Evolutionary conservation across 2,113 vertebrate species (phyloP).

Genomic region (Lophotis ruficrista): DNA sequence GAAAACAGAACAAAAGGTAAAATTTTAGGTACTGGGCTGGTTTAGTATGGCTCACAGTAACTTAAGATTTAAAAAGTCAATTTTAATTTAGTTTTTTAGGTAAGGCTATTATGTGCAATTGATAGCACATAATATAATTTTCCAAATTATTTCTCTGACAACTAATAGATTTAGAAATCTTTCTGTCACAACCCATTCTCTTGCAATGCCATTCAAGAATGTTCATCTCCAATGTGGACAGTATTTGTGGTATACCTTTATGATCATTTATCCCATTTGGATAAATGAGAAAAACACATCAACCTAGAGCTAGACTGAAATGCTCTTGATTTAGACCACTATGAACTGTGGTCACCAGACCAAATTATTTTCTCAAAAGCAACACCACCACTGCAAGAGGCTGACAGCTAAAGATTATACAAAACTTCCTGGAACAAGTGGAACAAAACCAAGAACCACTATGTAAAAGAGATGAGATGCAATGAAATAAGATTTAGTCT

Average conservation of each 20-base stretch:
- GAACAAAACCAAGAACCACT: neutral
- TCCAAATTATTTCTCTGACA: neutral
- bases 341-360: neutral
- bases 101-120: neutral
- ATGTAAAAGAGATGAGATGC: neutral
- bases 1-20: neutral
- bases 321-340: neutral
- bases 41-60: neutral
- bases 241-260: neutral
- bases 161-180: neutral
- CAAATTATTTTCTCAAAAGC: neutral
- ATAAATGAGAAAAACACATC: neutral
- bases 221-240: accelerated
- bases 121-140: neutral
- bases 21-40: neutral
- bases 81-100: neutral
- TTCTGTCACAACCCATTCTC: neutral
- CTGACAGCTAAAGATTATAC: neutral
- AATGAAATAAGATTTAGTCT: neutral
- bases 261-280: neutral
- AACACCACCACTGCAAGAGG: neutral
- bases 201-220: neutral
- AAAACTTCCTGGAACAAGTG: neutral
- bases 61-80: neutral
- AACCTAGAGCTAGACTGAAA: neutral